A percentile compares a stretch with the other conserved stretches of the same genome.
Evolutionary conservation across 2,888 invertebrate genomes (phyloP).

Genomic region (Platerodrilus igneus): DNA sequence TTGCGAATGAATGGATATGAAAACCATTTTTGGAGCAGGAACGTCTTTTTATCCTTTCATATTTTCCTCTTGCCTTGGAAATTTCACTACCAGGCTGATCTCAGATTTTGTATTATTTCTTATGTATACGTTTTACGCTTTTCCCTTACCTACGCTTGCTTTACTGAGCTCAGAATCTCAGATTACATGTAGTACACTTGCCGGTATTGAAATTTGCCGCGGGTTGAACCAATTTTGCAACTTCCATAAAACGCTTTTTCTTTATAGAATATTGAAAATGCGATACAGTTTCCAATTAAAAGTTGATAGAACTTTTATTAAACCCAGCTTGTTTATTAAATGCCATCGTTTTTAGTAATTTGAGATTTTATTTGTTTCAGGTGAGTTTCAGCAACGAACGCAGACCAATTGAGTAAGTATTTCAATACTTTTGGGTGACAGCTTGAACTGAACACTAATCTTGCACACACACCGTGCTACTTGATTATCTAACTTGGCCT

Average conservation of each 20-base stretch:
- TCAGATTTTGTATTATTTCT: constrained; percentile 2
- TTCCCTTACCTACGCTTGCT: not conserved
- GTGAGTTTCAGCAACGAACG: constrained; percentile 8
- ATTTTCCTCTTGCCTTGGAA: constrained; percentile 15
- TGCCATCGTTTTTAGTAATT: too few relatives aligned
- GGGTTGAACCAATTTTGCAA: too few relatives aligned
- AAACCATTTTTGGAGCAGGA: constrained; percentile 19
- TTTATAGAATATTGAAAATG: too few relatives aligned
- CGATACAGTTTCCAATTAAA: too few relatives aligned
- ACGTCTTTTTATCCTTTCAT: constrained; percentile 14
- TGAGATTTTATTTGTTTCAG: constrained; percentile 15
- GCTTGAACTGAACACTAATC: constrained; percentile 9
- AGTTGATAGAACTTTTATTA: too few relatives aligned
- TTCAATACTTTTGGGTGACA: constrained; percentile 8
- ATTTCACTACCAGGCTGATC: constrained; percentile 12
- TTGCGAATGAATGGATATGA: constrained; percentile 26
- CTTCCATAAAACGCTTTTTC: too few relatives aligned
- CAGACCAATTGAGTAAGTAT: constrained; percentile 9
- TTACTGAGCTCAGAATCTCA: too few relatives aligned
- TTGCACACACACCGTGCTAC: constrained; percentile 12
- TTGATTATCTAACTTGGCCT: constrained; percentile 18
- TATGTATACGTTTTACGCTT: constrained; percentile 1
- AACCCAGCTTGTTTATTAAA: too few relatives aligned
- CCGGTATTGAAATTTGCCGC: too few relatives aligned
- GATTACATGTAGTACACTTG: too few relatives aligned